Evolutionary conservation across 2,113 vertebrate genomes (phyloP), one percentile per base, ranked within the genome.

Genomic region (Urocynchramus pylzowi): DNA sequence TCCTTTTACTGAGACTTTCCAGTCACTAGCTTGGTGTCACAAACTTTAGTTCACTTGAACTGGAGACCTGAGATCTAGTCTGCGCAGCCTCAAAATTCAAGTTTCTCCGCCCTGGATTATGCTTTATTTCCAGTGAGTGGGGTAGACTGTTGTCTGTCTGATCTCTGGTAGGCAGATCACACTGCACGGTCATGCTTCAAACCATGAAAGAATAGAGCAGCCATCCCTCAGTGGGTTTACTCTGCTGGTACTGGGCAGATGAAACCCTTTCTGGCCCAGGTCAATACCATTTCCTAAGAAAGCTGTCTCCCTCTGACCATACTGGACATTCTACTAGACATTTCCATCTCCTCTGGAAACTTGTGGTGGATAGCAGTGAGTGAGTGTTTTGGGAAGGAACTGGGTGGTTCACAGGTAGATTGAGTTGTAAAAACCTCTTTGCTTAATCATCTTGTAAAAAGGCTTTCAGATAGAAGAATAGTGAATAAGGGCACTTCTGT

Each of bases 181-280:
- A 8, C 0, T 78, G 11, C 30, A 23, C 75, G 50, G 11, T 82
- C 9, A 3, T 7, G 3, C 15, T 71, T 13, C 11, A 89, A 61
- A 61, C 26, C 3, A 0, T 50, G 57, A 70, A 0, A 7, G 7
- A 75, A 24, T 2, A 31, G 10, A 24, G 39, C 17, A 50, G 6
- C 11, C 11, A 17, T 7, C 0, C 0, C 22, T 26, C 0, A 0
- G 26, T 41, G 14, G 14, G 7, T 13, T 86, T 59, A 13, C 5
- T 84, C 11, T 68, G 64, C 22, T 44, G 24, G 19, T 23, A 5
- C 4, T 35, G 56, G 23, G 28, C 49, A 65, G 24, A 13, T 27
- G 1, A 49, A 90, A 27, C 7, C 4, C 3, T 37, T 67, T 71
- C 50, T 42, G 33, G 7, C 9, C 19, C 23, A 24, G 12, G 9